Conservation (phyloP, 1,140 invertebrate genomes). For the Solenopsis fugax region DNA sequence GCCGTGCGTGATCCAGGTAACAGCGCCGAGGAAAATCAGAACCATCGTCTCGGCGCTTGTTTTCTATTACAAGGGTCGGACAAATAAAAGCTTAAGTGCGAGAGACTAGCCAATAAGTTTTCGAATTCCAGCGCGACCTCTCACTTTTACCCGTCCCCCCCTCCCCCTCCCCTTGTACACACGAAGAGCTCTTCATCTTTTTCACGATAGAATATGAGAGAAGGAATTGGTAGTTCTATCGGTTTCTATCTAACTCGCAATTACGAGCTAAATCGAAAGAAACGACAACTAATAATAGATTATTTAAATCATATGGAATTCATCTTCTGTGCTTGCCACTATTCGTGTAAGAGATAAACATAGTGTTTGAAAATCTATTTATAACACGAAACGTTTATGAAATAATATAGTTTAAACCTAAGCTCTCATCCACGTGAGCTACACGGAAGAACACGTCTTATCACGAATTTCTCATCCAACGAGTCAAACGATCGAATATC, state of each 20-base stretch:
- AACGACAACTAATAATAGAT: not conserved
- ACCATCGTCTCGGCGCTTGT: slow-evolving; percentile 38
- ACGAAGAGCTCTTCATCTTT: not conserved
- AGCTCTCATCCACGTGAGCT: not conserved
- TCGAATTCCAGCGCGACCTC: slow-evolving; percentile 11
- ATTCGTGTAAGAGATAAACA: not conserved
- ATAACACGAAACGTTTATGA: not conserved
- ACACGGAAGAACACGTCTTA: not conserved
- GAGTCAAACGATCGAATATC: slow-evolving; percentile 13
- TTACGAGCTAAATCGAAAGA: not conserved
- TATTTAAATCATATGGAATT: slow-evolving; percentile 14
- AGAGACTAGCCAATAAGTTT: slow-evolving; percentile 64
- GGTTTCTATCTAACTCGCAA: slow-evolving; percentile 35
- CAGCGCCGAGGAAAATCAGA: slow-evolving; percentile 63
- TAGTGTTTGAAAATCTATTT: not conserved
- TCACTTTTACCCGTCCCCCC: not conserved
- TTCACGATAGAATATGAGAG: not conserved
- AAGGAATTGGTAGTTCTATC: not conserved
- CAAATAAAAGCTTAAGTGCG: slow-evolving; percentile 45
- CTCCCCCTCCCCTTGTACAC: not conserved
- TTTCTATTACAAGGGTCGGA: slow-evolving; percentile 58
- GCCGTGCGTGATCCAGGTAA: slow-evolving; percentile 66
- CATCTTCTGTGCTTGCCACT: not conserved
- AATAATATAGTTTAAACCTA: not conserved
- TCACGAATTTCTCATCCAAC: not conserved